A percentile compares a stretch with the other conserved stretches of the same genome.
Evolutionary conservation across 2,113 vertebrate species (phyloP).

Genomic region (Heteronetta atricapilla): DNA sequence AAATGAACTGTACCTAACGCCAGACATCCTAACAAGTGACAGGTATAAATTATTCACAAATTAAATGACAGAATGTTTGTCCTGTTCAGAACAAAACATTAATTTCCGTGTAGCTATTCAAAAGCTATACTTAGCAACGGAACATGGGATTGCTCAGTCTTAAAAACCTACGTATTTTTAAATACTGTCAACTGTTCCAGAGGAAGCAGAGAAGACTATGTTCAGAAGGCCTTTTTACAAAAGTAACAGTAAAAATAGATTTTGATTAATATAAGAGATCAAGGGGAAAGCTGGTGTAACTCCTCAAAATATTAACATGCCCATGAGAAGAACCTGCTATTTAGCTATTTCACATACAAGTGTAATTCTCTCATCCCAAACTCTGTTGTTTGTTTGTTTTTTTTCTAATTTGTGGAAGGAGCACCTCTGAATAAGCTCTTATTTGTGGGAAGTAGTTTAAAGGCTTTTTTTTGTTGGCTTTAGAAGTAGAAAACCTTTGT

Average conservation of each 20-base stretch:
- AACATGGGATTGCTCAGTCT: not conserved
- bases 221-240: not conserved
- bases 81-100: not conserved
- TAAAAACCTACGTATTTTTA: not conserved
- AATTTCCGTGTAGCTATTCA: not conserved
- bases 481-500: not conserved
- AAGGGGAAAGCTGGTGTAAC: not conserved
- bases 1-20: not conserved
- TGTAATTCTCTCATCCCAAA: not conserved
- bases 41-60: conserved; percentile 33
- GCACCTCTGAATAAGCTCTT: not conserved
- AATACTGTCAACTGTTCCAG: not conserved
- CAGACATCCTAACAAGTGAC: not conserved
- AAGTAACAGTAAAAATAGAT: not conserved
- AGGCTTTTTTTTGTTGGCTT: not conserved
- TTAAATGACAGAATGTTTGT: not conserved
- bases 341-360: not conserved
- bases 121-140: not conserved
- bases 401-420: not conserved
- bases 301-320: not conserved
- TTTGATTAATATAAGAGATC: not conserved
- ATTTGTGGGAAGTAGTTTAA: not conserved
- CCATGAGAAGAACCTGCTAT: not conserved
- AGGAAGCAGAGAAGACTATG: not conserved
- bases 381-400: too few species aligned